Evolutionary conservation across 1,140 invertebrate species (phyloP), one percentile per base, ranked within the genome.

Genomic region (Amphibalanus amphitrite): DNA sequence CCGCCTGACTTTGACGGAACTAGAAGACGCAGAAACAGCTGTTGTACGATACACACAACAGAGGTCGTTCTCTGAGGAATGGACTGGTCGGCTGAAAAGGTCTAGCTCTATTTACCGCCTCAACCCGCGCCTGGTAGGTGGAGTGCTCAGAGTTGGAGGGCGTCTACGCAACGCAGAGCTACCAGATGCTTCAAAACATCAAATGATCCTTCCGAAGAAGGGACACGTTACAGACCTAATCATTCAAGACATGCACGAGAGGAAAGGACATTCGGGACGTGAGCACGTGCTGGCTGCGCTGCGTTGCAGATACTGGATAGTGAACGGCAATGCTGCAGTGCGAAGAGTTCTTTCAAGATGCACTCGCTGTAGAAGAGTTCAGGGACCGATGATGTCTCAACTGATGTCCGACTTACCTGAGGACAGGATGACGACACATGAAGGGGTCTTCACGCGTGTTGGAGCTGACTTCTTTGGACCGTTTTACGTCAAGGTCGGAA

Each of bases 391-490:
- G 10, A 33, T 33, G 30, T 26, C 47, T n/a, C 72, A 73, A 30
- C 8, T 68, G 3, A 70, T 73, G 65, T 74, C 74, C 29, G n/a
- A 74, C 23, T 71, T 77, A 15, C 75, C 75, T 3, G 20, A n/a
- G 1, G 70, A 74, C 29, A 67, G 76, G 25, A 29, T 75, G 0
- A 70, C 30, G 28, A 10, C 47, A 13, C 68, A 72, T 30, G 70
- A 28, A 8, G 69, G 64, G 6, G 71, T 59, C 47, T 79, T 75
- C 71, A 75, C 26, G 25, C 64, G 67, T n/a, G 70, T 40, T 4
- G 75, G 74, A 29, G 67, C 77, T 20, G 77, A 79, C 70, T 74
- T 73, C 68, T 75, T 74, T 40, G 77, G 75, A 0, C 76, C 76
- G 4, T 72, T 78, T 20, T 69, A 40, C 23, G 69, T 77, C 17